Percentiles rank a stretch among this genome's conserved stretches.
Evolutionary conservation across 2,797 vertebrate species (phyloP).

Genomic region (Pseudochirops corinnae): DNA sequence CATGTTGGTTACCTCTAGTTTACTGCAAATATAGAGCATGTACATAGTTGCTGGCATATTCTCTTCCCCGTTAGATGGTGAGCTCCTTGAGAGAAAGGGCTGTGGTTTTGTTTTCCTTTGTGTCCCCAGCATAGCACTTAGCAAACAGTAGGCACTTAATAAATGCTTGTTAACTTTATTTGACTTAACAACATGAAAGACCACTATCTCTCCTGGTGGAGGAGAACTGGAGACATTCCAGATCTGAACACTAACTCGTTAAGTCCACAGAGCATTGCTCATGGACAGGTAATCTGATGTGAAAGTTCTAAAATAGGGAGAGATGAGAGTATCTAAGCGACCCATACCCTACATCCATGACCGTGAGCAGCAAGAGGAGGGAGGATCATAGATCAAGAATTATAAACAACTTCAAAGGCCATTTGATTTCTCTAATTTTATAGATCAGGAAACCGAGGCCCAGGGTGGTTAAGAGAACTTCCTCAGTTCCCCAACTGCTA

Average conservation of each 20-base stretch:
- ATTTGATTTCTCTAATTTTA: neutral
- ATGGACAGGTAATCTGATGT: neutral
- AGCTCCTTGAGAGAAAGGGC: neutral
- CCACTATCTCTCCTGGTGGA: conserved; percentile 66
- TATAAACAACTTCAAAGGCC: neutral
- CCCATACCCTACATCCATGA: neutral
- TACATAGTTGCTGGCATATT: neutral
- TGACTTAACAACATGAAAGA: neutral
- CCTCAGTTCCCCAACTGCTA: neutral
- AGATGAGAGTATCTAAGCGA: neutral
- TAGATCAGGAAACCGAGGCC: neutral
- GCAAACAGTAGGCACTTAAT: neutral
- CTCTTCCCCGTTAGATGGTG: neutral
- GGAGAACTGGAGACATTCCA: neutral
- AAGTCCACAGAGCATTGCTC: conserved; percentile 60
- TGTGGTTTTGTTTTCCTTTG: neutral
- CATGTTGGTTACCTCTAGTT: neutral
- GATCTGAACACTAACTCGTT: conserved; percentile 50
- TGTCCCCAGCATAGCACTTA: neutral
- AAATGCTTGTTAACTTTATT: neutral
- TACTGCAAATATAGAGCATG: neutral
- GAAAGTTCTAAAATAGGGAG: neutral
- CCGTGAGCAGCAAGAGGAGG: neutral
- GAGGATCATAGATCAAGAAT: neutral
- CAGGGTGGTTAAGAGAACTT: neutral